These are phyloP conservation scores for Aplysina aerophoba DNA, from an alignment of 37 sponge, comb jelly and placozoan genomes.

Conservation along the genomic window DNA sequence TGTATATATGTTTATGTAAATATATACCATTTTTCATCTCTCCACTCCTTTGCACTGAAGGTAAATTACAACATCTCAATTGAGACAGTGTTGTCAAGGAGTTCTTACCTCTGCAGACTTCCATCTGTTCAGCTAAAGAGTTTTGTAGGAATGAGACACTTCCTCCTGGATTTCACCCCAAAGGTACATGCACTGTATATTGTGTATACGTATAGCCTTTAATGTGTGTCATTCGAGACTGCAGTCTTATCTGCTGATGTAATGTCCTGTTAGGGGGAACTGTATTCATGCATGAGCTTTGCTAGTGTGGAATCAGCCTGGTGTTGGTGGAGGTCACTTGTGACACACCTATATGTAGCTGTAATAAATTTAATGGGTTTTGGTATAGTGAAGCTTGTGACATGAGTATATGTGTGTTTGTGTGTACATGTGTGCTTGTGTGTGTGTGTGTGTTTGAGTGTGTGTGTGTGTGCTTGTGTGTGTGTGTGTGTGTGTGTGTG, in stretches of 20 bases:
- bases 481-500: constrained; percentile 29
- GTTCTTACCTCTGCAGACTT: neutral
- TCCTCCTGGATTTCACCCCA: neutral
- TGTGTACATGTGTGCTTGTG: constrained; percentile 41
- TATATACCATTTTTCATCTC: no score
- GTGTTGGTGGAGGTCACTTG: no score
- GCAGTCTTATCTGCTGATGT: no score
- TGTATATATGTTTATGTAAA: no score
- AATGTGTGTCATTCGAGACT: no score
- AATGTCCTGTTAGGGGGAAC: no score
- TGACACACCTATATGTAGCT: no score
- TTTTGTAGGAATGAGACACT: constrained; percentile 10
- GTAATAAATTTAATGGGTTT: neutral
- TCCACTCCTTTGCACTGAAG: neutral
- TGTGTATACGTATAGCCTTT: no score
- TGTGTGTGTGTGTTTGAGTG: constrained; percentile 36
- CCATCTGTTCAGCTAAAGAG: neutral
- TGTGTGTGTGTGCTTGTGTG: constrained; percentile 35
- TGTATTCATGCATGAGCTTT: no score
- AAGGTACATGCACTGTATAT: neutral
- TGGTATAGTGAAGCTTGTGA: constrained; percentile 23
- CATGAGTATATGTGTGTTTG: constrained; percentile 49
- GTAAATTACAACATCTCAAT: neutral
- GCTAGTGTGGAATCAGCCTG: no score
- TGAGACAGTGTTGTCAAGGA: constrained; percentile 1